Conservation (phyloP, 2,888 invertebrate species). For the Cacoxenus indagator region DNA sequence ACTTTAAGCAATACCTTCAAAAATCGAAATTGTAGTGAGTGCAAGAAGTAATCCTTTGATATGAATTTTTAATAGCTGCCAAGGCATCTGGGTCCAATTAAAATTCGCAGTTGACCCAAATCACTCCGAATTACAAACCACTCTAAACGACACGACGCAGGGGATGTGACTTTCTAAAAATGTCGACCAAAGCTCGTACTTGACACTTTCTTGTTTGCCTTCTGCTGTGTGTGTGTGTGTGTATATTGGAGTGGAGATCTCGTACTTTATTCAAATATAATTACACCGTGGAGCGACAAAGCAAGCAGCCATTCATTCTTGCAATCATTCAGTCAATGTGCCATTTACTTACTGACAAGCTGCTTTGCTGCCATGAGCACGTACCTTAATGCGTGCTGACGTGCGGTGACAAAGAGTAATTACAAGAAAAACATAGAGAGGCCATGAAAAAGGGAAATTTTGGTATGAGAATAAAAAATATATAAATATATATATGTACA, state of each 20-base stretch:
- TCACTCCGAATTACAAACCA: too few species aligned
- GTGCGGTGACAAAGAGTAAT: neutral
- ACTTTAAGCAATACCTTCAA: neutral
- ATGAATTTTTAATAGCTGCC: neutral
- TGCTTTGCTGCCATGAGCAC: conserved; percentile 8
- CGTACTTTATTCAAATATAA: conserved; percentile 18
- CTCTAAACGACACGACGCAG: too few species aligned
- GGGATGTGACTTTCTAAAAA: too few species aligned
- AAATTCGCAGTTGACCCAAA: neutral
- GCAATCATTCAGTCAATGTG: neutral
- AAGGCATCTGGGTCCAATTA: neutral
- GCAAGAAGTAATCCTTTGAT: neutral
- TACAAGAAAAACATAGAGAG: neutral
- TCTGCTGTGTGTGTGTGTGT: neutral
- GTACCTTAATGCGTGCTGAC: neutral
- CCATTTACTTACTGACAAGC: neutral
- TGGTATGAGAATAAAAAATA: too few species aligned
- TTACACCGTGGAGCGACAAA: neutral
- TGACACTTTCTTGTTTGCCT: neutral
- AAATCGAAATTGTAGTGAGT: neutral
- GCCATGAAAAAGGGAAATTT: neutral
- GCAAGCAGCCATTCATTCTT: neutral
- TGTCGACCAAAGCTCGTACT: neutral
- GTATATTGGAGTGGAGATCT: neutral
- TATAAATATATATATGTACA: too few species aligned